Evolutionary conservation across 2,888 invertebrate genomes (phyloP).

Genomic region (Laspeyria flexula): DNA sequence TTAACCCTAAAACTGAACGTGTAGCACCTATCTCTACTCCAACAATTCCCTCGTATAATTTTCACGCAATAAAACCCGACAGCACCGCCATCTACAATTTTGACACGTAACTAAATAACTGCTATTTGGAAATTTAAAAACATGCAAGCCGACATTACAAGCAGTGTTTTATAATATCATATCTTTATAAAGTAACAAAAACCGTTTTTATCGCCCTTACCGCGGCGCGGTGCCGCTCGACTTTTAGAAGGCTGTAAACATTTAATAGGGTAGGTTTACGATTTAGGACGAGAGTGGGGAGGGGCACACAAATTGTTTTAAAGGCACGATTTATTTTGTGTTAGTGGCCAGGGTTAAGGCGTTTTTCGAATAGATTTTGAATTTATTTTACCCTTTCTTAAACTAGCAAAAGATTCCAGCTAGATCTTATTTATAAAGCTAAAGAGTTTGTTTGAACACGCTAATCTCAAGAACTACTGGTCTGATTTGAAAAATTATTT

Average conservation of each 20-base stretch:
- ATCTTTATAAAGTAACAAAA: conserved; percentile 52
- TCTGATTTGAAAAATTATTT: no score
- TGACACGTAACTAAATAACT: not conserved
- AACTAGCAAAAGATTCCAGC: no score
- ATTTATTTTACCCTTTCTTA: not conserved
- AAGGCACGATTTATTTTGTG: conserved; percentile 38
- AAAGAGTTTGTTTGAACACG: no score
- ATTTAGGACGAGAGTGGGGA: conserved; percentile 33
- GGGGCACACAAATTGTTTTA: conserved; percentile 51
- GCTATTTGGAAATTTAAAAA: conserved; percentile 1
- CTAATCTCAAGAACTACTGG: no score
- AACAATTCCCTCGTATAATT: not conserved
- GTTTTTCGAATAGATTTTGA: conserved; percentile 10
- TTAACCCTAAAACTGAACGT: no score
- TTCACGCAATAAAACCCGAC: not conserved
- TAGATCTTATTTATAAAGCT: no score
- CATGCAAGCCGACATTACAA: conserved; percentile 5
- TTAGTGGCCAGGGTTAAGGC: conserved; percentile 20
- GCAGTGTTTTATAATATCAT: conserved; percentile 15
- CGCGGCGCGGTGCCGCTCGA: conserved; percentile 45
- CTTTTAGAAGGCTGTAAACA: conserved; percentile 71
- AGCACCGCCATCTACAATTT: conserved; percentile 4
- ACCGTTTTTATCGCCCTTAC: conserved; percentile 49
- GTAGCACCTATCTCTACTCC: not conserved
- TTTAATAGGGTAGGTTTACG: conserved; percentile 77